Percentiles rank a stretch among this genome's conserved stretches.
These are phyloP conservation scores for Nomada fabriciana DNA, from an alignment of 2,888 invertebrate genomes.

Conservation along the genomic window DNA sequence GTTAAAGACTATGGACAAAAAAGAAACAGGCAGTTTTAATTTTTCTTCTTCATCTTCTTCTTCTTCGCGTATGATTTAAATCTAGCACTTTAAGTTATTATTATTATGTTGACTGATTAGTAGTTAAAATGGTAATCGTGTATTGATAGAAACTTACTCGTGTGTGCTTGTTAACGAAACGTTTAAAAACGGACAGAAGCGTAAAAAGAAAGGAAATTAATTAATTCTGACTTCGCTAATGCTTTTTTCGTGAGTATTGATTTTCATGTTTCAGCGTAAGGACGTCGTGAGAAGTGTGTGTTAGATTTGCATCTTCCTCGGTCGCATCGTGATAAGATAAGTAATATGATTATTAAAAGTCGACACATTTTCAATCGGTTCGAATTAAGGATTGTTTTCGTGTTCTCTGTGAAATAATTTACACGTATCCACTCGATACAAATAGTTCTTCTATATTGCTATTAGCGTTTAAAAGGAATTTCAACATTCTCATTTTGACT, in stretches of 20 bases:
- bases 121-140: slow-evolving; percentile 39
- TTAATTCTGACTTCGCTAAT: slow-evolving; percentile 33
- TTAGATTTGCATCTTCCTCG: slow-evolving; percentile 67
- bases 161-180: slow-evolving; percentile 51
- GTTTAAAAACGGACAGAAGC: slow-evolving; percentile 18
- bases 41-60: slow-evolving; percentile 18
- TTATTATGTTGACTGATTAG: slow-evolving; percentile 59
- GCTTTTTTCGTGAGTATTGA: slow-evolving; percentile 54
- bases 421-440: slow-evolving; percentile 34
- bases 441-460: slow-evolving; percentile 38
- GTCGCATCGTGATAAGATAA: slow-evolving; percentile 64
- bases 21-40: slow-evolving; percentile 20
- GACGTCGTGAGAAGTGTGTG: slow-evolving; percentile 70
- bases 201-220: not conserved
- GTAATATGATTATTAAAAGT: slow-evolving; percentile 43
- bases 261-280: slow-evolving; percentile 68
- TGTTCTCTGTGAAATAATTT: slow-evolving; percentile 42
- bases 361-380: slow-evolving; percentile 30
- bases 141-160: slow-evolving; percentile 24
- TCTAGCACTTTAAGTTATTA: slow-evolving; percentile 50
- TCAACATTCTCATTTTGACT: slow-evolving; percentile 64
- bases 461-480: slow-evolving; percentile 56
- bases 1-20: slow-evolving; percentile 35
- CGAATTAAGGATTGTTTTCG: slow-evolving; percentile 36
- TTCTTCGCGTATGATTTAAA: slow-evolving; percentile 42